Evolutionary conservation across 2,113 vertebrate genomes (phyloP), one percentile per base, ranked within the genome.

Genomic region (Tricholaema leucomelas): DNA sequence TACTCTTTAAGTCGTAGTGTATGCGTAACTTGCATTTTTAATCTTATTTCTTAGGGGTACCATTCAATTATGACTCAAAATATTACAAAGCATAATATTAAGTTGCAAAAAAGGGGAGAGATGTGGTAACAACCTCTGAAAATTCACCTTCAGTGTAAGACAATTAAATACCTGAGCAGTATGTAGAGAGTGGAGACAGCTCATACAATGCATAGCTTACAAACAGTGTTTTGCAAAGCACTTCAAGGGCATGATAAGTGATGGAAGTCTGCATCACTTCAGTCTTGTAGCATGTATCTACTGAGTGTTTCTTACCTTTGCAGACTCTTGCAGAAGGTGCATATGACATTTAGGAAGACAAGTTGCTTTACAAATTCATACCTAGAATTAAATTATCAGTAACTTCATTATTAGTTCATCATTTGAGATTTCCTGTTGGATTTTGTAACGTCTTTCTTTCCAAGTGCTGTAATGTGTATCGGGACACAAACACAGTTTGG

Each of bases 401-500:
- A 76, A 30, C 36, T 74, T 80, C 30, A 48, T 35, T 75, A n/a
- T 4, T 69, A 69, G 48, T 58, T 56, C 54, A 21, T 69, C 25
- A 31, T 84, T 90, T 61, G 30, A 65, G 19, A 63, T 81, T 87
- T 92, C 31, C 42, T 64, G 60, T 92, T 63, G 42, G 27, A 35
- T 79, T 91, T 87, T 72, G 11, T 31, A 75, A 90, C 42, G 55
- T 42, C 78, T 88, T 56, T 67, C 63, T 92, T 92, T 65, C 76
- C 35, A 59, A 90, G 67, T 38, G 67, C 87, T 91, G 21, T 85
- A 70, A 83, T 95, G 36, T 87, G 12, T 28, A 12, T 82, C 94
- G 70, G 96, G 94, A 91, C 89, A 84, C 52, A 87, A 96, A 94
- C 94, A 94, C 96, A 91, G 73, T 92, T 95, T 93, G 91, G 59